These are phyloP conservation scores for Stomatorhinus walkeri DNA, from an alignment of 2,797 vertebrate genomes.

Conservation along the genomic window DNA sequence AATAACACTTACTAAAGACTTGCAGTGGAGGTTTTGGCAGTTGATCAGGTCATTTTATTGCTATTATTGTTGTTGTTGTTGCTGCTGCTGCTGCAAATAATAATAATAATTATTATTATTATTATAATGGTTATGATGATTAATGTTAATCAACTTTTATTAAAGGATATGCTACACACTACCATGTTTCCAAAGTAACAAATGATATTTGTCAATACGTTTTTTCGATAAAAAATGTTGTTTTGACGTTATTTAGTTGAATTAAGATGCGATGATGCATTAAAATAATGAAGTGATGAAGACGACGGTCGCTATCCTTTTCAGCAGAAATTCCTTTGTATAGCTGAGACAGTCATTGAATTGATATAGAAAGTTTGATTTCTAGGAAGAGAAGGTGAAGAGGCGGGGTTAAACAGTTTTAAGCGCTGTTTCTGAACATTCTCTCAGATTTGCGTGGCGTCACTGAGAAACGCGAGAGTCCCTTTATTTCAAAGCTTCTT, in stretches of 20 bases:
- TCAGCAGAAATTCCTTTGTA: background rate
- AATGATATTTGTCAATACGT: background rate
- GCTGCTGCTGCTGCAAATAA: background rate
- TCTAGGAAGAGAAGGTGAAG: conserved; percentile 2
- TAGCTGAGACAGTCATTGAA: background rate
- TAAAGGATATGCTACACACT: background rate
- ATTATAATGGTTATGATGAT: background rate
- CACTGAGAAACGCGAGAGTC: background rate
- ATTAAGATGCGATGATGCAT: background rate
- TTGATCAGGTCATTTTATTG: background rate
- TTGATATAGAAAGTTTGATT: background rate
- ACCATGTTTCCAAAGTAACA: background rate
- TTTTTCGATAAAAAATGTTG: background rate
- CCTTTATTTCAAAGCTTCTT: background rate
- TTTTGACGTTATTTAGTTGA: background rate
- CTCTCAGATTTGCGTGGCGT: background rate
- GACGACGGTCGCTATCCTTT: background rate
- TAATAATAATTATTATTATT: background rate
- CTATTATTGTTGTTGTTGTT: background rate
- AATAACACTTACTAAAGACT: background rate
- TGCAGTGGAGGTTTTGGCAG: background rate
- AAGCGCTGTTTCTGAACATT: background rate
- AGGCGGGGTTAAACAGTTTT: background rate
- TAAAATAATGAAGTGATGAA: background rate
- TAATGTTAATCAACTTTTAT: background rate